phyloP scores from a whole-genome alignment of 2,113 vertebrate genomes.

The Eubucco bourcierii region DNA sequence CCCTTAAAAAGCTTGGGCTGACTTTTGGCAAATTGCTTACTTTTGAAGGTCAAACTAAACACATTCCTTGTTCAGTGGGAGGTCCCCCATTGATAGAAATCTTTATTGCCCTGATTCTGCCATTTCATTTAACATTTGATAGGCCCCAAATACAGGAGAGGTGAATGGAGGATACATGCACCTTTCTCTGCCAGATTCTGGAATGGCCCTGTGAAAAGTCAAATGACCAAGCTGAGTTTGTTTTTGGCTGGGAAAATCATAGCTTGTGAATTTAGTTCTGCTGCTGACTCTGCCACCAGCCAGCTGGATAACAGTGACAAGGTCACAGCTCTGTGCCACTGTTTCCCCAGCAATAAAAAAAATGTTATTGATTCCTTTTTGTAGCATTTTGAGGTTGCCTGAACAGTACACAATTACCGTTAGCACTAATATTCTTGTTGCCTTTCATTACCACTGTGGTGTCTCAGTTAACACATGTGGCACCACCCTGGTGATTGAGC shows the following conservation, averaged over 20 bases:
- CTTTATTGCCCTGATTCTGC: conserved; percentile 39
- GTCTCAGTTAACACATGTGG: not conserved
- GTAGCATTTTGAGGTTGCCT: not conserved
- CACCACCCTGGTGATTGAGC: not conserved
- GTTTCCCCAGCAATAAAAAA: not conserved
- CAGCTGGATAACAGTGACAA: conserved; percentile 1
- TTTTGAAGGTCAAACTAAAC: conserved; percentile 57
- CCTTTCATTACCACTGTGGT: not conserved
- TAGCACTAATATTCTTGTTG: not conserved
- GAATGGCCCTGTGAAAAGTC: not conserved
- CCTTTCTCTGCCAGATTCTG: not conserved
- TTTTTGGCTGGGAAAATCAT: not conserved
- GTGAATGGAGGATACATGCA: not conserved
- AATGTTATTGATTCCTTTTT: not conserved
- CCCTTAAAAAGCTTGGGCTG: not conserved
- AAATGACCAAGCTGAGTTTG: not conserved
- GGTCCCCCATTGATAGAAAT: conserved; percentile 50
- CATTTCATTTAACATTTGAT: conserved; percentile 29
- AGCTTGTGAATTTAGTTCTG: not conserved
- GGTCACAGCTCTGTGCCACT: not conserved
- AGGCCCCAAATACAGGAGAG: not conserved
- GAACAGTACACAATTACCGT: not conserved
- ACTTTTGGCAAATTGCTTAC: not conserved
- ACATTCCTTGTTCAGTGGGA: conserved; percentile 43
- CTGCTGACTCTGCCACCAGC: not conserved